Conservation (phyloP, 53 echinoderm and acorn worm genomes). For the Hippasteria phrygiana region DNA sequence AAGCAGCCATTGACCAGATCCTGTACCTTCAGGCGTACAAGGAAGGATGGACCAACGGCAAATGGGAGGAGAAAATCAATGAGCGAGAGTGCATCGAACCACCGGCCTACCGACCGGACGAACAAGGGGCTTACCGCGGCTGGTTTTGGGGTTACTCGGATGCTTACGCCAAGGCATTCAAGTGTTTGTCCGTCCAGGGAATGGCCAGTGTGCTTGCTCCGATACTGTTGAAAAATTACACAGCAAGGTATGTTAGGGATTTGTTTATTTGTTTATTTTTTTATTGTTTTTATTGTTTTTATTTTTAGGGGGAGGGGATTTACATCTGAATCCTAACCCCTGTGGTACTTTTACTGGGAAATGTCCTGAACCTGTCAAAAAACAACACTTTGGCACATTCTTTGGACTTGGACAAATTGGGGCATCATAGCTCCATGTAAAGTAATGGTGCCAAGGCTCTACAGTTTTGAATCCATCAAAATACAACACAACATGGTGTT, state of each 20-base stretch:
- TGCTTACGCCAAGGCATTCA: constrained; percentile 83
- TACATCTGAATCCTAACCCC: too few relatives aligned
- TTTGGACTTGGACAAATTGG: too few relatives aligned
- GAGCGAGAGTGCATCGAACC: constrained; percentile 92
- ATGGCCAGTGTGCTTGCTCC: constrained; percentile 82
- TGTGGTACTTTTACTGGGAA: too few relatives aligned
- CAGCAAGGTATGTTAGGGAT: constrained; percentile 78
- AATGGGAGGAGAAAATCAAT: constrained; percentile 93
- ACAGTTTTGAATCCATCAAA: too few relatives aligned
- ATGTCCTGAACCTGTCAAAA: too few relatives aligned
- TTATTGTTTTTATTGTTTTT: too few relatives aligned
- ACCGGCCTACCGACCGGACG: constrained; percentile 73
- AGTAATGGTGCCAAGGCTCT: too few relatives aligned
- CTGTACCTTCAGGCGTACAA: constrained; percentile 88
- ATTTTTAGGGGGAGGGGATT: too few relatives aligned
- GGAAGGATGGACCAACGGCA: constrained; percentile 96
- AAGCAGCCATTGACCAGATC: constrained; percentile 85
- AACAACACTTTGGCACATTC: too few relatives aligned
- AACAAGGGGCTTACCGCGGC: constrained; percentile 78
- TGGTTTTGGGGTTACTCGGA: constrained; percentile 98
- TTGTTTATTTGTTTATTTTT: too few relatives aligned
- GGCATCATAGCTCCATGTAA: too few relatives aligned
- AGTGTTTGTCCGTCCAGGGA: constrained; percentile 97
- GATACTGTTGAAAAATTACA: constrained; percentile 78
- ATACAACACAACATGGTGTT: too few relatives aligned